phyloP scores from a whole-genome alignment of 2,113 vertebrate species.

The Cheirogaleus medius region DNA sequence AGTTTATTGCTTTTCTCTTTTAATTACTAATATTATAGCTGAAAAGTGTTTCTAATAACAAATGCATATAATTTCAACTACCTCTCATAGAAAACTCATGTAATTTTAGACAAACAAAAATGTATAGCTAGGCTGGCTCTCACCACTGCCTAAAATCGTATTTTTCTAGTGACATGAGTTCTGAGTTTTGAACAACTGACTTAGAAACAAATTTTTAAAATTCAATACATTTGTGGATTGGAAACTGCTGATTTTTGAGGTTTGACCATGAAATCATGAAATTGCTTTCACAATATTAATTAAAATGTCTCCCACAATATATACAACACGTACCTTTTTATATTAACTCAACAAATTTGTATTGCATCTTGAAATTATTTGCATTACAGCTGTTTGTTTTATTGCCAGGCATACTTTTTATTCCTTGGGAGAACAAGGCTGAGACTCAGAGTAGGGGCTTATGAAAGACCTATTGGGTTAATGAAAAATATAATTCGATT shows the following conservation, averaged over 20 bases:
- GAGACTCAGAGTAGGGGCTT: not conserved
- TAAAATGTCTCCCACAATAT: not conserved
- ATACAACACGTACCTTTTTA: not conserved
- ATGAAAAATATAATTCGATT: not conserved
- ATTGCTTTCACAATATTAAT: not conserved
- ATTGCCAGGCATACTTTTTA: not conserved
- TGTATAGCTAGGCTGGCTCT: not conserved
- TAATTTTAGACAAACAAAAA: slow-evolving; percentile 10
- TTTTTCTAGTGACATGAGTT: not conserved
- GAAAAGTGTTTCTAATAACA: too few relatives aligned
- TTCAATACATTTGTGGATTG: not conserved
- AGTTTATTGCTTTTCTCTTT: too few relatives aligned
- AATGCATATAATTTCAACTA: too few relatives aligned
- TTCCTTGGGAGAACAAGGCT: not conserved
- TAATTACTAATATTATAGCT: too few relatives aligned
- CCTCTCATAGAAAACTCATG: too few relatives aligned
- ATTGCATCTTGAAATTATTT: not conserved
- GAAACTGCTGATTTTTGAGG: not conserved
- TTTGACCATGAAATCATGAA: not conserved
- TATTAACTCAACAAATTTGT: not conserved
- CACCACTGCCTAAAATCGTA: not conserved
- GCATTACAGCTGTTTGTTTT: not conserved
- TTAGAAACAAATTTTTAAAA: not conserved
- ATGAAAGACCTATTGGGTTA: not conserved
- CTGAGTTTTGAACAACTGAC: not conserved